Percentiles rank a stretch among this genome's conserved stretches.
Evolutionary conservation across 2,113 vertebrate species (phyloP).

Genomic region (Dipodomys stephensi): DNA sequence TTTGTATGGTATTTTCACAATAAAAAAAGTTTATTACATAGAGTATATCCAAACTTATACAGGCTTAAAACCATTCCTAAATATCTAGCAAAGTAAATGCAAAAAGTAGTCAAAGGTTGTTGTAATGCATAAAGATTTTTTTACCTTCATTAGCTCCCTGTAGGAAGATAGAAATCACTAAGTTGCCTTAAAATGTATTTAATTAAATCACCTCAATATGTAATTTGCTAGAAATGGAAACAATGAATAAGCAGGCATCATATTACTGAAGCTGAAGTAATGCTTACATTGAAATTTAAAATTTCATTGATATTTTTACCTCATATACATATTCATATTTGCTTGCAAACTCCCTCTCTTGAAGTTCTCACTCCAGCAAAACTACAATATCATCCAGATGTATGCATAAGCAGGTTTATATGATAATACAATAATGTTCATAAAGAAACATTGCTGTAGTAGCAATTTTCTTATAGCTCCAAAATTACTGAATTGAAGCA

Average conservation of each 20-base stretch:
- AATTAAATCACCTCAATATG: constrained; percentile 13
- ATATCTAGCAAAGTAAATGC: not conserved
- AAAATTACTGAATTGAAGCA: constrained; percentile 36
- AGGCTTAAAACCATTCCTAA: not conserved
- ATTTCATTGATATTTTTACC: not conserved
- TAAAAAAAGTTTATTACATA: not conserved
- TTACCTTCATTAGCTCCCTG: not conserved
- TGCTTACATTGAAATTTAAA: constrained; percentile 33
- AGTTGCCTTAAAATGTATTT: constrained; percentile 30
- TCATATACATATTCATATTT: not conserved
- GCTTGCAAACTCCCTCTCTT: not conserved
- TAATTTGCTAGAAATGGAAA: not conserved
- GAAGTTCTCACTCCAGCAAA: not conserved
- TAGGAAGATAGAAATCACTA: not conserved
- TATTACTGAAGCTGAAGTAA: not conserved
- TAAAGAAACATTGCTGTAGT: not conserved
- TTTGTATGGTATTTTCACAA: too few species aligned
- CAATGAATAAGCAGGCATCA: not conserved
- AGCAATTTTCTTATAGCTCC: not conserved
- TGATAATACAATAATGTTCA: not conserved
- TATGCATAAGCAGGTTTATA: not conserved
- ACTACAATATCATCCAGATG: not conserved
- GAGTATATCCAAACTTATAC: not conserved
- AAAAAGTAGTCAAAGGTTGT: not conserved
- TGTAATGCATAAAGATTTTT: not conserved